Conservation (phyloP, 2,888 invertebrate genomes). For the Seira ritae region DNA sequence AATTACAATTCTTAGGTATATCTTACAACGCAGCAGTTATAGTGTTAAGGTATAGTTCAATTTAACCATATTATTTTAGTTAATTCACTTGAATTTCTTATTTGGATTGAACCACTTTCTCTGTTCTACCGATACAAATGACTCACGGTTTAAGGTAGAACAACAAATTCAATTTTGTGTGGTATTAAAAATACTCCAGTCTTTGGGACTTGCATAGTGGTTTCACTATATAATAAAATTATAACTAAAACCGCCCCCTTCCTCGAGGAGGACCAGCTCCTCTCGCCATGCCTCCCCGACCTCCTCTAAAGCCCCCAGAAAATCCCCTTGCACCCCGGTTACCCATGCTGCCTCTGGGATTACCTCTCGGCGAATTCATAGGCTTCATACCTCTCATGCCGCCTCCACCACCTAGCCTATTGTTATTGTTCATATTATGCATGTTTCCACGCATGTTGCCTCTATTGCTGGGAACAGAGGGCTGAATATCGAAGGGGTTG, state of each 20-base stretch:
- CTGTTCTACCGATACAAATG: no score
- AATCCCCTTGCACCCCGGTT: slow-evolving; percentile 48
- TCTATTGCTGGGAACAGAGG: neutral
- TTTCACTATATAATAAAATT: neutral
- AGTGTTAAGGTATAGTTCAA: no score
- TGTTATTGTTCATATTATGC: neutral
- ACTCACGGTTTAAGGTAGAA: no score
- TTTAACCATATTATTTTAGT: no score
- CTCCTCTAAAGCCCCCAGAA: slow-evolving; percentile 49
- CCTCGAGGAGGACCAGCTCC: slow-evolving; percentile 55
- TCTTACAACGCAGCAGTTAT: no score
- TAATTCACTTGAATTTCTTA: no score
- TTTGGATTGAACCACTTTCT: no score
- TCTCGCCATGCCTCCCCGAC: slow-evolving; percentile 41
- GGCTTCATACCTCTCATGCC: slow-evolving; percentile 28
- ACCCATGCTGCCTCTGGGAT: slow-evolving; percentile 33
- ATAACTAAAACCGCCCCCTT: slow-evolving; percentile 39
- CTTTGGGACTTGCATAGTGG: neutral
- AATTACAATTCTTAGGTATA: no score
- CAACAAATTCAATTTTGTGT: no score
- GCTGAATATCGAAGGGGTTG: slow-evolving; percentile 38
- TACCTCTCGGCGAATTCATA: slow-evolving; percentile 45
- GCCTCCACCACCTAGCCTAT: slow-evolving; percentile 19
- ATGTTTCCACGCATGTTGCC: slow-evolving; percentile 16
- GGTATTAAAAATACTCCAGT: neutral